Evolutionary conservation across 2,888 invertebrate species (phyloP), one percentile per base, ranked within the genome.

Genomic region (Myathropa florea): DNA sequence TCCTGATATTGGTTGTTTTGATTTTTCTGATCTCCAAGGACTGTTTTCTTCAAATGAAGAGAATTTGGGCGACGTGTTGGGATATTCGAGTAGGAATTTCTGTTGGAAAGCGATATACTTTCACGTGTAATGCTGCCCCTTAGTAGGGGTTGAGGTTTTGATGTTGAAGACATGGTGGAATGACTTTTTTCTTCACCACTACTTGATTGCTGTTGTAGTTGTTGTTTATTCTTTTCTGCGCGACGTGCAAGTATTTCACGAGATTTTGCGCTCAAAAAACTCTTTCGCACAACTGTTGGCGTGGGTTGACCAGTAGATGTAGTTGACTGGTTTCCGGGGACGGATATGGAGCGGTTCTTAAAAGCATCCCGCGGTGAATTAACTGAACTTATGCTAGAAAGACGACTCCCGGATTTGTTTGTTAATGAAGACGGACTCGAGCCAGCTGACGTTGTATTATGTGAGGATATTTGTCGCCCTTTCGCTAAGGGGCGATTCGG

Each of bases 251-350:
- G 89, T 61, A 93, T 93, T 84, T 93, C 93, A 18, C 92, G 90
- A 1, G 93, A 93, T 82, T 92, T 93, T 59, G 93, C 92, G 0
- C 92, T 92, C 0, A 93, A 89, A 64, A 93, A 93, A 89, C 93
- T 93, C 61, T 91, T 92, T 4, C 91, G 91, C 26, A 87, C 88
- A 21, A 89, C 90, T 2, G 89, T 79, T 26, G 79, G 78, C 33
- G 88, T 88, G 14, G 86, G 67, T 64, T 89, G 89, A 4, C 88
- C 88, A 26, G 84, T 76, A 26, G 53, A n/a, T 26, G 71, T 12
- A 12, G 82, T 36, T 9, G 88, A 88, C 2, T 88, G 91, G 0
- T 90, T 90, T 1, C 89, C 90, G 21, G 92, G 92, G 88, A 92
- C 91, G 60, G 92, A 92, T 57, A 92, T 92, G 12, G 92, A 92